Evolutionary conservation across 2,113 vertebrate species (phyloP).

Genomic region (Dryoscopus gambensis): DNA sequence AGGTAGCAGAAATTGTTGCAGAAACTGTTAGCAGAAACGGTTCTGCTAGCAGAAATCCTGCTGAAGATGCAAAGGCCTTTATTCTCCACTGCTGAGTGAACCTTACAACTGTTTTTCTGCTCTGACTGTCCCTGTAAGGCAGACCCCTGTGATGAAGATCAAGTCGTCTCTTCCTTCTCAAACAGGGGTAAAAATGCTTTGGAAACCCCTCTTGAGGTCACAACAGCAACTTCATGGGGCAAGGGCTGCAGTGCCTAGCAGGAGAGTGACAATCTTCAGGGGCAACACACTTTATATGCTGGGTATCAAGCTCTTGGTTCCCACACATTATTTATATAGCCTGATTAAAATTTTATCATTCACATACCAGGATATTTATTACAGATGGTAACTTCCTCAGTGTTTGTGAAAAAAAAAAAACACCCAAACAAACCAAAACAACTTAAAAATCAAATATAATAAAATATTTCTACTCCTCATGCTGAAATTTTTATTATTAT

Average conservation of each 20-base stretch:
- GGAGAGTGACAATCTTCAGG: not conserved
- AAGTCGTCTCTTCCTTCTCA: not conserved
- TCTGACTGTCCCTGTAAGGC: not conserved
- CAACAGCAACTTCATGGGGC: not conserved
- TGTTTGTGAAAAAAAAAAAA: not conserved
- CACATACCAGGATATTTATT: not conserved
- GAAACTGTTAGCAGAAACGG: not conserved
- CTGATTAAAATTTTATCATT: not conserved
- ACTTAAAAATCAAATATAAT: not conserved
- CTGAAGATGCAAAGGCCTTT: not conserved
- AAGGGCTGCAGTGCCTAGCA: not conserved
- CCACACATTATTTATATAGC: not conserved
- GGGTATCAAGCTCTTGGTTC: not conserved
- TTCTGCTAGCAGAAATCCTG: not conserved
- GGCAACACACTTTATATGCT: not conserved
- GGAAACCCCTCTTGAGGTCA: not conserved
- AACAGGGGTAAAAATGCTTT: not conserved
- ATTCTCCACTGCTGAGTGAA: not conserved
- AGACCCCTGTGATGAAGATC: not conserved
- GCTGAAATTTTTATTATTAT: not conserved
- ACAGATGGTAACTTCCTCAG: not conserved
- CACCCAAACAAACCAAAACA: not conserved
- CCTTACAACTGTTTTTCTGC: not conserved
- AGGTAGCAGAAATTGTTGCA: not conserved
- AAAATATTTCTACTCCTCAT: not conserved